These are phyloP conservation scores for Choloepus didactylus DNA, from an alignment of 2,797 vertebrate genomes.

Conservation along the genomic window DNA sequence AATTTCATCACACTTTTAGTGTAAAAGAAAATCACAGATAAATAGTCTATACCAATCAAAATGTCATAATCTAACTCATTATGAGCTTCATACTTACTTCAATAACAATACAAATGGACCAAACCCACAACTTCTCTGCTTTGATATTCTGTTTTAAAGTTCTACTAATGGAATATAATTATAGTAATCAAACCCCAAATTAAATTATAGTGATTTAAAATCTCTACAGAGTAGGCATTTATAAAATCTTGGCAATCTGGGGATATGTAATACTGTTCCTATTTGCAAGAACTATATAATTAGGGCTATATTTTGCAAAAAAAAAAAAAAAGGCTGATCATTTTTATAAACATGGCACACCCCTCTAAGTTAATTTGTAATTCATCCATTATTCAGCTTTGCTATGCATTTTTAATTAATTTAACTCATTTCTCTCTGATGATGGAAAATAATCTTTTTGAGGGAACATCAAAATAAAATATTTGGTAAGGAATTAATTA, in stretches of 20 bases:
- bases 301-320: not conserved
- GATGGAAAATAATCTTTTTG: not conserved
- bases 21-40: not conserved
- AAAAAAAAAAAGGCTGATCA: not conserved
- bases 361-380: not conserved
- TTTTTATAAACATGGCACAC: not conserved
- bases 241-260: not conserved
- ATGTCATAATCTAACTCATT: not conserved
- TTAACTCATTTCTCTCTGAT: not conserved
- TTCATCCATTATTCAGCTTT: not conserved
- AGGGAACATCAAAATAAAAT: not conserved
- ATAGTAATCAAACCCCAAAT: conserved; percentile 14
- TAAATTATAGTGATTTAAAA: conserved; percentile 33
- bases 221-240: not conserved
- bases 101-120: not conserved
- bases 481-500: not conserved
- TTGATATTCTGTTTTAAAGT: not conserved
- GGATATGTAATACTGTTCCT: not conserved
- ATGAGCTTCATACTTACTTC: not conserved
- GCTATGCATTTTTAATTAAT: conserved; percentile 4
- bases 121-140: not conserved
- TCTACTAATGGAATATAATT: not conserved
- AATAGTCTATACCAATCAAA: not conserved
- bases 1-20: not conserved
- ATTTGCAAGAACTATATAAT: not conserved